phyloP scores from a whole-genome alignment of 2,113 vertebrate genomes.

The Onychorhynchus coronatus region DNA sequence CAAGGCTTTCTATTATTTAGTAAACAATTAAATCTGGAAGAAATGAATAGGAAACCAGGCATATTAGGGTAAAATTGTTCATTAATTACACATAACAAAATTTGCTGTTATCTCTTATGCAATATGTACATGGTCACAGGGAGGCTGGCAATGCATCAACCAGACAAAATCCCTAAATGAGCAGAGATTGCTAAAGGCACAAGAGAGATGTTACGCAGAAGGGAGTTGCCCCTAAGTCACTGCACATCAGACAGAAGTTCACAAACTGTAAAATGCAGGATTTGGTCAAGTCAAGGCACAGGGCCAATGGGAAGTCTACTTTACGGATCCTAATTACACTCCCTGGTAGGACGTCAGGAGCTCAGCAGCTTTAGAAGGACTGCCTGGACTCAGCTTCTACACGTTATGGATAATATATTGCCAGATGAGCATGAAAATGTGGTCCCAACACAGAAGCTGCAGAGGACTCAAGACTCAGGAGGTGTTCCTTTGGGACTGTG shows the following conservation, averaged over 20 bases:
- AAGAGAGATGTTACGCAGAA: background rate
- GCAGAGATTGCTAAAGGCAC: background rate
- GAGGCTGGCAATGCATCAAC: background rate
- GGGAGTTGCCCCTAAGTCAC: background rate
- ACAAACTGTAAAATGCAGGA: background rate
- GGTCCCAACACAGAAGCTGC: background rate
- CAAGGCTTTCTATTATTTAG: background rate
- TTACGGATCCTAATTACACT: background rate
- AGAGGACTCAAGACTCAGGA: background rate
- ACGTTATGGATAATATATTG: background rate
- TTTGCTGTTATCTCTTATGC: background rate
- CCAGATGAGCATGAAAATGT: background rate
- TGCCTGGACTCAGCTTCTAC: background rate
- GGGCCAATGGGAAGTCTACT: background rate
- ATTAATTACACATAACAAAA: background rate
- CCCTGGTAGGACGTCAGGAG: background rate
- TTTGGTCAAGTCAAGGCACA: background rate
- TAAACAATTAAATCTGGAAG: background rate
- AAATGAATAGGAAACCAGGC: background rate
- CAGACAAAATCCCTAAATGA: background rate
- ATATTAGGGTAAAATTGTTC: background rate
- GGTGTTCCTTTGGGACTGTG: background rate
- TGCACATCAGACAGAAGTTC: background rate
- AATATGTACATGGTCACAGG: background rate
- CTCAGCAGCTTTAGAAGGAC: background rate